Conservation (phyloP, 1,140 invertebrate genomes). For the Hydropsyche tenuis region DNA sequence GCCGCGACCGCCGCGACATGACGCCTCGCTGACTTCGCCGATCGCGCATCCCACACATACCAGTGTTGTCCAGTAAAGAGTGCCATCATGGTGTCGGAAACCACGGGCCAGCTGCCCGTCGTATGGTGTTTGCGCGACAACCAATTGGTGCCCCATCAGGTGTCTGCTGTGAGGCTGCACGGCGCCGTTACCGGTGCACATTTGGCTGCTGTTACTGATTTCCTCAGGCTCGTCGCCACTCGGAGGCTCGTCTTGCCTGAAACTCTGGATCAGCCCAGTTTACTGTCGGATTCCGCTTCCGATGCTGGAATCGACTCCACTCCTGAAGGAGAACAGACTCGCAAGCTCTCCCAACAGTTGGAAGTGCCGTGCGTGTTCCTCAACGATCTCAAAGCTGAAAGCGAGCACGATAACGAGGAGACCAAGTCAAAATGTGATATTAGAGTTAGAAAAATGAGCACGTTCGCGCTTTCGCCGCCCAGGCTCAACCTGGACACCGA, state of each 20-base stretch:
- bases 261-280: constrained; percentile 55
- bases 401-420: constrained; percentile 54
- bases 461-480: constrained; percentile 50
- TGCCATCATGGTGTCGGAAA: constrained; percentile 63
- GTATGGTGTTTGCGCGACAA: constrained; percentile 71
- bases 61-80: too few species aligned
- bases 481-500: constrained; percentile 63
- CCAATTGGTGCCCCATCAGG: constrained; percentile 67
- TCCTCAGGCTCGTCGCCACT: constrained; percentile 66
- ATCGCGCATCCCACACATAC: not conserved
- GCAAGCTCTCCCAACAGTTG: constrained; percentile 62
- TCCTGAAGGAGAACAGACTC: constrained; percentile 56
- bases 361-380: constrained; percentile 63
- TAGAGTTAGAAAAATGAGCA: constrained; percentile 50
- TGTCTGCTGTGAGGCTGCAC: constrained; percentile 68
- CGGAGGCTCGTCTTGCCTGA: constrained; percentile 65
- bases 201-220: constrained; percentile 67
- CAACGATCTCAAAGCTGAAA: constrained; percentile 57
- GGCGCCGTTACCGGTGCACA: constrained; percentile 68
- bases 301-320: constrained; percentile 47
- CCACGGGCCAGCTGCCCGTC: constrained; percentile 63
- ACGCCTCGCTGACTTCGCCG: constrained; percentile 11
- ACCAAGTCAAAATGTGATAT: constrained; percentile 56
- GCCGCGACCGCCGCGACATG: constrained; percentile 2
- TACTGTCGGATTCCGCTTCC: constrained; percentile 39